Base-by-base conservation (phyloP, 2,888 invertebrate genomes). In the Xestia rhomboidea region DNA sequence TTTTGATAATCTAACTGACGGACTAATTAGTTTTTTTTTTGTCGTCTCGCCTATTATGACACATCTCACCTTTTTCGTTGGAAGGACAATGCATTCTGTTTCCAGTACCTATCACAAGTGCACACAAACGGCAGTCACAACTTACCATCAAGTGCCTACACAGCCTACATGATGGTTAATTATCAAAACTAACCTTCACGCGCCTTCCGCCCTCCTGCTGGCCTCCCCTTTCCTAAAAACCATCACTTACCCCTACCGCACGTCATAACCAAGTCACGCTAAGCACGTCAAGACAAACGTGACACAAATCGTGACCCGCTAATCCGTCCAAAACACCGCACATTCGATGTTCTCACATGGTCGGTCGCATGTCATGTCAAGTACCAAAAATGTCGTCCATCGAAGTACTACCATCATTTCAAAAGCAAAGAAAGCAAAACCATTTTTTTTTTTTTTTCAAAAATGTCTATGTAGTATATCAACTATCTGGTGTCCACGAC, bases 241-340 rank as follows among this genome's bases (percentile, higher is more conserved):
- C 21, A 21, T 27, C n/a, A 21, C 44, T 57, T 5, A 64, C 57
- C 21, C 60, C 21, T 38, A 13, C 21, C 21, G 44, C 11, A 46
- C 21, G 38, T 41, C 49, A 70, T 44, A 63, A 34, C 63, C 5
- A 27, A 24, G n/a, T 38, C 21, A 57, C n/a, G 13, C 27, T 15
- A 2, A 27, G 44, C 8, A 41, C 64, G 41, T 15, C 41, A 64
- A 64, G 8, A 64, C 64, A 64, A 64, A 64, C 81, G 64, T 74
- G 85, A 27, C 60, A 10, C 13, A 15, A 18, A 49, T 72, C 54
- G 34, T 84, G 79, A 64, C 68, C 67, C 38, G 30, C 18, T 76
- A 82, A 81, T 38, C 68, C 67, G 44, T 34, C 76, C 71, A 34
- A 81, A 75, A 15, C 21, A 2, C n/a, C n/a, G 0, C 11, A 30